These are phyloP conservation scores for Silurus meridionalis DNA, from an alignment of 2,113 vertebrate genomes.

Conservation along the genomic window DNA sequence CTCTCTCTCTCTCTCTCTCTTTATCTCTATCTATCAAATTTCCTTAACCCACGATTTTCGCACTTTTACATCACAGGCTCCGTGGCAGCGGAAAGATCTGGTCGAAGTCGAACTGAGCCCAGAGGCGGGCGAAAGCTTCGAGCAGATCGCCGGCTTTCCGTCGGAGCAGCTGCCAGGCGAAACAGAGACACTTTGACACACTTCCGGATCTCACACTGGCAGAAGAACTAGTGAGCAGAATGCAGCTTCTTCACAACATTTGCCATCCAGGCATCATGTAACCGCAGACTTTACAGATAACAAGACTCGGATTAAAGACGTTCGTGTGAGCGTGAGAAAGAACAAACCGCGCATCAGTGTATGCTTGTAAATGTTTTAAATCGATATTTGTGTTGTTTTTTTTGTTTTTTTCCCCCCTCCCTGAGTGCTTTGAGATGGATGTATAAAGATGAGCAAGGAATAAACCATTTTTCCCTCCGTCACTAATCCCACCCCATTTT, in stretches of 20 bases:
- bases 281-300: constrained; percentile 16
- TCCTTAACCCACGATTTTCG: too few relatives aligned
- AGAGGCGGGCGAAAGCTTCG: constrained; percentile 46
- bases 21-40: too few relatives aligned
- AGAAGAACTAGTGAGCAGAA: constrained; percentile 44
- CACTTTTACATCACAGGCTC: constrained; percentile 72
- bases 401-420: neutral
- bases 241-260: constrained; percentile 26
- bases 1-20: neutral
- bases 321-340: constrained; percentile 37
- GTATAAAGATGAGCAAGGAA: constrained; percentile 64
- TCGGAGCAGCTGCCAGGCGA: constrained; percentile 44
- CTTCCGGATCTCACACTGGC: constrained; percentile 44
- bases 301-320: constrained; percentile 38
- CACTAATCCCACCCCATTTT: constrained; percentile 29
- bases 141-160: constrained; percentile 48
- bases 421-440: constrained; percentile 60
- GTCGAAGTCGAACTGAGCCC: constrained; percentile 93
- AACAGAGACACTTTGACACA: constrained; percentile 54
- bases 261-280: constrained; percentile 26
- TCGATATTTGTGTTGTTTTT: constrained; percentile 62
- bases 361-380: constrained; percentile 58
- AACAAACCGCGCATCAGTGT: constrained; percentile 10
- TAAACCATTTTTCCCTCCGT: constrained; percentile 63
- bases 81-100: constrained; percentile 97